Conservation (phyloP, 2,113 vertebrate genomes). For the Chaenocephalus aceratus region DNA sequence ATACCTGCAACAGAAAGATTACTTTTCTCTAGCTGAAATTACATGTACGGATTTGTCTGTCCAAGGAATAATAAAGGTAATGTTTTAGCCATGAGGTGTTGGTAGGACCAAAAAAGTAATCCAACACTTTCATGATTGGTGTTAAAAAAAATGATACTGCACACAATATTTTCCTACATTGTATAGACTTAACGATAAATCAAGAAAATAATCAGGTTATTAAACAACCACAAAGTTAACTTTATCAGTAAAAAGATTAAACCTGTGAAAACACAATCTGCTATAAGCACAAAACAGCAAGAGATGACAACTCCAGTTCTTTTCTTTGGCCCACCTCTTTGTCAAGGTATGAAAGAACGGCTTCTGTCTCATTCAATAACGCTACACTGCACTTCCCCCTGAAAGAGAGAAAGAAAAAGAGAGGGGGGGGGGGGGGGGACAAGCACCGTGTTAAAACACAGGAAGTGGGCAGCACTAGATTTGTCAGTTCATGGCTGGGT, state of each 20-base stretch:
- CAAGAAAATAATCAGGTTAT: background rate
- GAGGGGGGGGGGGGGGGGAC: background rate
- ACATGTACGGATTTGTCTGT: background rate
- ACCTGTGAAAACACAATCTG: background rate
- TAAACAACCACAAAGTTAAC: background rate
- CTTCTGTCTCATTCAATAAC: slow-evolving; percentile 96
- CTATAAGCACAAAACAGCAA: slow-evolving; percentile 7
- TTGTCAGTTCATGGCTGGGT: slow-evolving; percentile 32
- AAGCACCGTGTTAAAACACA: slow-evolving; percentile 39
- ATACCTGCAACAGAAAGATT: background rate
- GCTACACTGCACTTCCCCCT: slow-evolving; percentile 98
- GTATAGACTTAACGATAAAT: background rate
- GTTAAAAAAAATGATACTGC: background rate
- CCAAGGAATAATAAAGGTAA: background rate
- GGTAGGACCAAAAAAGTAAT: background rate
- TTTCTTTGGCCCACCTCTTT: slow-evolving; percentile 89
- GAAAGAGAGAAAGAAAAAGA: slow-evolving; percentile 32
- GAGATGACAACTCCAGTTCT: background rate
- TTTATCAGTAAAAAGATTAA: too few species aligned
- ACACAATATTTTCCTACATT: background rate
- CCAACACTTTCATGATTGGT: background rate
- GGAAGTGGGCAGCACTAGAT: slow-evolving; percentile 44
- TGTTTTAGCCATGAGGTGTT: background rate
- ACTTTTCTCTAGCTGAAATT: background rate
- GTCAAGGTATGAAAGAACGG: slow-evolving; percentile 94